Evolutionary conservation across 2,888 invertebrate genomes (phyloP).

Genomic region (Metellina segmentata): DNA sequence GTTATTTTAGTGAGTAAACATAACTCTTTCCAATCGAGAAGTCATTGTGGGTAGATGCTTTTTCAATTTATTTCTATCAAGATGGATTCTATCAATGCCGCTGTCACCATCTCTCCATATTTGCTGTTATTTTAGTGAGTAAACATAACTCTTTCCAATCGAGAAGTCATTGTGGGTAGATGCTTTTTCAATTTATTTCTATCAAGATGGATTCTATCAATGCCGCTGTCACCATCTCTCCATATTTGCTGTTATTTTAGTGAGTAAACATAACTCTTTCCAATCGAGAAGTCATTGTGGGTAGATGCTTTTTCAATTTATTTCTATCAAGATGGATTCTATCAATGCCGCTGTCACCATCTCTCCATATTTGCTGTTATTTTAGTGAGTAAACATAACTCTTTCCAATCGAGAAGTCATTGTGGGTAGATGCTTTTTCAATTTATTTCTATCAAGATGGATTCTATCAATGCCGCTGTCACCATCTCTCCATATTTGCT

Average conservation of each 20-base stretch:
- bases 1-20: slow-evolving; percentile 50
- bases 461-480: slow-evolving; percentile 53
- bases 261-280: slow-evolving; percentile 5
- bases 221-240: slow-evolving; percentile 70
- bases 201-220: slow-evolving; percentile 44
- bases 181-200: too few relatives aligned
- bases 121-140: slow-evolving; percentile 54
- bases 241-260: slow-evolving; percentile 54
- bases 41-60: too few relatives aligned
- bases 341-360: slow-evolving; percentile 65
- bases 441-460: too few relatives aligned
- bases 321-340: slow-evolving; percentile 49
- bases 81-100: slow-evolving; percentile 47
- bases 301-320: too few relatives aligned
- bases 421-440: too few relatives aligned
- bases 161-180: too few relatives aligned
- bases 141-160: background rate
- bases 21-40: background rate
- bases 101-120: slow-evolving; percentile 67
- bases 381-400: slow-evolving; percentile 31
- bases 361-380: slow-evolving; percentile 56
- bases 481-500: slow-evolving; percentile 60
- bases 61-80: too few relatives aligned
- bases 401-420: too few relatives aligned
- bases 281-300: too few relatives aligned